A percentile compares a stretch with the other conserved stretches of the same genome.
phyloP scores from a whole-genome alignment of 2,797 vertebrate genomes.

The Apodemus agrarius region DNA sequence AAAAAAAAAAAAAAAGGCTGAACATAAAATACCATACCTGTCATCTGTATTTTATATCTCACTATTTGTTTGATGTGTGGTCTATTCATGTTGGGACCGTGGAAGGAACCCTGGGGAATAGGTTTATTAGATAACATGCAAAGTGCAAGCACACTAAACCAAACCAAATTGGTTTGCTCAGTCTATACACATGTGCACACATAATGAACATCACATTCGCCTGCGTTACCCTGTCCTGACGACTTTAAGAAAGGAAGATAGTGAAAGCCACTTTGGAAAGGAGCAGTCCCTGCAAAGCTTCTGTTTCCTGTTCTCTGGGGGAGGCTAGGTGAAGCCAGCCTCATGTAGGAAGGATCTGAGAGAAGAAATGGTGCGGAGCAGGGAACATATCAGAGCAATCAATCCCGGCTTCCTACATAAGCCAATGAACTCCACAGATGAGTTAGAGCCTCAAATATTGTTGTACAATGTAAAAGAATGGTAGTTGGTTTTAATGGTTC shows the following conservation, averaged over 20 bases:
- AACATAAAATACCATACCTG: background rate
- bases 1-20: background rate
- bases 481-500: background rate
- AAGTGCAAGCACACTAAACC: background rate
- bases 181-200: rapidly evolving
- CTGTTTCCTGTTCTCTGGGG: background rate
- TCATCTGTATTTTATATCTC: background rate
- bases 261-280: background rate
- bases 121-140: background rate
- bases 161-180: background rate
- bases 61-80: background rate
- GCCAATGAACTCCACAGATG: background rate
- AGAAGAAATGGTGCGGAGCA: background rate
- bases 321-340: background rate
- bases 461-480: background rate
- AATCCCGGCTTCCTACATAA: background rate
- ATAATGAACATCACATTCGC: background rate
- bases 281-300: background rate
- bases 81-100: background rate
- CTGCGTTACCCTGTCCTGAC: background rate
- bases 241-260: background rate
- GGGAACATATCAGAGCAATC: background rate
- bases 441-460: background rate
- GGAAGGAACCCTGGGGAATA: background rate
- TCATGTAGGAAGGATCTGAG: background rate